phyloP scores from a whole-genome alignment of 2,113 vertebrate species.

The Chionis minor region DNA sequence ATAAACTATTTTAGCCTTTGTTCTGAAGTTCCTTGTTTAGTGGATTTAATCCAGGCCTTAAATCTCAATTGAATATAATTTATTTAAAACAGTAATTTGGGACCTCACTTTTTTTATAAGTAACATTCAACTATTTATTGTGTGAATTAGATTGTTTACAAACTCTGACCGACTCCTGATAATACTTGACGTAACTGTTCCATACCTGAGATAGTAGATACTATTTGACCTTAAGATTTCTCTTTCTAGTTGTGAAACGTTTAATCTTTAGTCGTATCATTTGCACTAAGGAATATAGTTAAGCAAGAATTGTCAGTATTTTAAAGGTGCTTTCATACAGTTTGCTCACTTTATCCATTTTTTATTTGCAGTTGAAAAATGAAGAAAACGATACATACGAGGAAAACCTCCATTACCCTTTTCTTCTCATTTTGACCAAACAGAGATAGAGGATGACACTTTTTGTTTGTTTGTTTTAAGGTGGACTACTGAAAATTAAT shows the following conservation, averaged over 20 bases:
- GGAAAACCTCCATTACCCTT: conserved; percentile 94
- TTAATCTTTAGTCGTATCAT: neutral
- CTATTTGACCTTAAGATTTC: neutral
- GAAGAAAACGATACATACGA: conserved; percentile 88
- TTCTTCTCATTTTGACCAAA: conserved; percentile 88
- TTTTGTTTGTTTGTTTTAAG: neutral
- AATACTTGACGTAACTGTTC: neutral
- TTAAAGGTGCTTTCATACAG: conserved; percentile 22
- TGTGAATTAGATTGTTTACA: neutral
- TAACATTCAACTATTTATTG: neutral
- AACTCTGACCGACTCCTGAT: neutral
- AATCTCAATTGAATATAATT: conserved; percentile 22
- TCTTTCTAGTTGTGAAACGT: neutral
- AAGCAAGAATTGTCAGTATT: neutral
- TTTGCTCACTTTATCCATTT: conserved; percentile 49
- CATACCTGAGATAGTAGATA: neutral
- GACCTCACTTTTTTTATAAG: neutral
- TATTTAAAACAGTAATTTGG: neutral
- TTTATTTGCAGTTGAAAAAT: conserved; percentile 87
- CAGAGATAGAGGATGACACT: conserved; percentile 62
- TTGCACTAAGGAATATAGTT: neutral
- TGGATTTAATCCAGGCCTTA: conserved; percentile 5
- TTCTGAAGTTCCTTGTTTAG: conserved; percentile 11
- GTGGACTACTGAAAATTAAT: neutral
- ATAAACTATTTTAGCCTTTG: conserved; percentile 29